Base-by-base conservation (phyloP, 2,797 vertebrate species). In the Helarctos malayanus region DNA sequence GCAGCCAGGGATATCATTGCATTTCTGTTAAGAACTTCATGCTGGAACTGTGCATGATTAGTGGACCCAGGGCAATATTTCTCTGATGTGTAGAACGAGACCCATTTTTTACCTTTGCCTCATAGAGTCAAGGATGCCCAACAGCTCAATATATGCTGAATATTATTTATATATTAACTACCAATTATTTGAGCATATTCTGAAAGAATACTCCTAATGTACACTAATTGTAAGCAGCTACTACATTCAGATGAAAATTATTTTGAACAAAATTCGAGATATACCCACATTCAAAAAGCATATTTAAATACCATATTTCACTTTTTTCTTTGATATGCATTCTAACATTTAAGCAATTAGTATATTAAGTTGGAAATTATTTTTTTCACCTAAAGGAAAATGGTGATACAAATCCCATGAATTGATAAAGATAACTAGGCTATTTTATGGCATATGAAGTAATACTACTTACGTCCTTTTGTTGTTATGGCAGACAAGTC, bases 181-280 rank as follows among this genome's bases (percentile, higher is more conserved):
- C 25, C 61, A 78, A 45, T 92, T 68, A n/a, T 56, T 45, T 41
- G 41, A 80, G 18, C 35, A 65, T 69, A 79, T 83, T 79, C 29
- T 38, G 56, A 80, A 69, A 54, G 21, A 84, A 35, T 63, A 4
- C 56, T 68, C 29, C 19, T 83, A 47, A 38, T 78, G 27, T 79
- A 63, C n/a, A 21, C 25, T 87, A 32, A 3, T 68, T 88, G 25
- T 57, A 75, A 25, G 15, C 9, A 92, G 16, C 29, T 83, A 71
- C 52, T 76, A 35, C 2, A 25, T 69, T 94, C 82, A 73, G 23
- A 29, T 83, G 52, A 91, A 80, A 88, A 71, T 49, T 10, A 57
- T 82, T 73, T 95, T n/a, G 47, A 81, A 47, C 12, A 93, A 81
- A 89, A 75, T 52, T 80, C 16, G 91, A 92, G 81, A 80, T 52